These are phyloP conservation scores for Entomyzon cyanotis DNA, from an alignment of 2,113 vertebrate genomes.

Conservation along the genomic window DNA sequence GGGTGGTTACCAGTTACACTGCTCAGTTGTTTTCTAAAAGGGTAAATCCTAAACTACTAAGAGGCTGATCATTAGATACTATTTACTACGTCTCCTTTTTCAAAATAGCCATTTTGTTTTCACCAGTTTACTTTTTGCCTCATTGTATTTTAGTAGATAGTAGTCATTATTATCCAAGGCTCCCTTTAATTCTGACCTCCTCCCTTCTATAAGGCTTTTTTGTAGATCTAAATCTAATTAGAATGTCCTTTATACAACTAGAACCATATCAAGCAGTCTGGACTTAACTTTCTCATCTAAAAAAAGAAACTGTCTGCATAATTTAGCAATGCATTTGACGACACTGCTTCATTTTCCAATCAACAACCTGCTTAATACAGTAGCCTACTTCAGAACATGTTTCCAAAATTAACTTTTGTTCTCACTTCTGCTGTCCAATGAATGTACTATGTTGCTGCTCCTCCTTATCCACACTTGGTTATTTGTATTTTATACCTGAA, in stretches of 20 bases:
- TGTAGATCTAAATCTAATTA: neutral
- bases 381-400: neutral
- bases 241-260: neutral
- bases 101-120: neutral
- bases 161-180: neutral
- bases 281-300: neutral
- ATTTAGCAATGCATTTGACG: neutral
- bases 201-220: neutral
- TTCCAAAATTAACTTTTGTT: neutral
- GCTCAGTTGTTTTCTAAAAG: neutral
- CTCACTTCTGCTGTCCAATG: neutral
- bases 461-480: neutral
- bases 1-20: neutral
- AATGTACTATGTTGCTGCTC: rapidly evolving
- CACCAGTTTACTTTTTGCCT: neutral
- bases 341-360: neutral
- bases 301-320: neutral
- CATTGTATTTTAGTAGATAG: neutral
- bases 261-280: neutral
- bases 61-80: neutral
- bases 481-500: neutral
- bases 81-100: neutral
- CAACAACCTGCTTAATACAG: neutral
- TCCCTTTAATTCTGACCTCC: neutral
- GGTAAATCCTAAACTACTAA: neutral